These are phyloP conservation scores for Percina caprodes DNA, from an alignment of 2,113 vertebrate genomes.

Conservation along the genomic window DNA sequence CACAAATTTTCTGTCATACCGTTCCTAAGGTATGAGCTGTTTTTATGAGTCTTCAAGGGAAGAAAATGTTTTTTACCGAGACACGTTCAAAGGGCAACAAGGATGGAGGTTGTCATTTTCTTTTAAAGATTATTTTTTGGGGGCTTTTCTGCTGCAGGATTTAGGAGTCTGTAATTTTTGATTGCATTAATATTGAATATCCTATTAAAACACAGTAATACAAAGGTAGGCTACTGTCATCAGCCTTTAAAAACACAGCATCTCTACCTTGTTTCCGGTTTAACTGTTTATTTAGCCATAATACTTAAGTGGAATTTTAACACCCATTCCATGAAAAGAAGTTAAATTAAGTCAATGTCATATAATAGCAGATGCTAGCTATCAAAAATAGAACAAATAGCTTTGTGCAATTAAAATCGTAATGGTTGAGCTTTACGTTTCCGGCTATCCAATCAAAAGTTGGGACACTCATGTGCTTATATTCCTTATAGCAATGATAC, in stretches of 20 bases:
- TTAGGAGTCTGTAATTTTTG: too few relatives aligned
- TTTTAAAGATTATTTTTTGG: too few relatives aligned
- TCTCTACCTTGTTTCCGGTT: not conserved
- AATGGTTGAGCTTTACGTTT: not conserved
- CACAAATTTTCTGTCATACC: too few relatives aligned
- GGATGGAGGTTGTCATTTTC: too few relatives aligned
- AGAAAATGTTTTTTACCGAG: too few relatives aligned
- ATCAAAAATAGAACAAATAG: slow-evolving; percentile 5
- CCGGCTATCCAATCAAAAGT: not conserved
- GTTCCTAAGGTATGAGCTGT: too few relatives aligned
- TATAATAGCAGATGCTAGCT: not conserved
- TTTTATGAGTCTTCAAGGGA: too few relatives aligned
- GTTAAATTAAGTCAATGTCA: slow-evolving; percentile 3
- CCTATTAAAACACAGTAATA: slow-evolving; percentile 6
- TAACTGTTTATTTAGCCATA: slow-evolving; percentile 4
- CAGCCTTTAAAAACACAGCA: not conserved
- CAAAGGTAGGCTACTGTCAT: not conserved
- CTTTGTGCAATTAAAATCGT: not conserved
- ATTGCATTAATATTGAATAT: not conserved
- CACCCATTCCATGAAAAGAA: not conserved
- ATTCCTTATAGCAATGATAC: not conserved
- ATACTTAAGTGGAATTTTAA: not conserved
- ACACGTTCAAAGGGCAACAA: too few relatives aligned
- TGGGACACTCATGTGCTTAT: not conserved
- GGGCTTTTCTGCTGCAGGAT: too few relatives aligned